Percentiles rank a stretch among this genome's conserved stretches.
phyloP scores from a whole-genome alignment of 1,140 invertebrate species.

The Plodia interpunctella region DNA sequence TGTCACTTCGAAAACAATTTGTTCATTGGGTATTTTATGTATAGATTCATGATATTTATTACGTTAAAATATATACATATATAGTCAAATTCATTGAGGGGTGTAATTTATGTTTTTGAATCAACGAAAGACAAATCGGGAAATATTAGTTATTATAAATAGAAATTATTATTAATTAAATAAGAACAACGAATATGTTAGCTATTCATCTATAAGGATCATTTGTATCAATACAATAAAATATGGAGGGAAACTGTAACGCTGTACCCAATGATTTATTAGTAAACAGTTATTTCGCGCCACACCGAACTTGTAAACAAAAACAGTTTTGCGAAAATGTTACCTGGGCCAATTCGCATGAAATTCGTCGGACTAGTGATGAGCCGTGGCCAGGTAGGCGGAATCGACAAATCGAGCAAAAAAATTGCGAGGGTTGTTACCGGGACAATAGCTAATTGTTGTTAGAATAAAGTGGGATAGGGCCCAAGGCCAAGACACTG shows the following conservation, averaged over 20 bases:
- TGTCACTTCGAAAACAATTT: too few relatives aligned
- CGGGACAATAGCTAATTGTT: conserved; percentile 52
- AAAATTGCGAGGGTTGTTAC: conserved; percentile 34
- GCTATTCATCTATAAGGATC: too few relatives aligned
- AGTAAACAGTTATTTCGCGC: conserved; percentile 67
- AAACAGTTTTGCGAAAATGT: conserved; percentile 41
- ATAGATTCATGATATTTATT: too few relatives aligned
- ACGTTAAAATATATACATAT: too few relatives aligned
- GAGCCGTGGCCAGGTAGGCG: conserved; percentile 40
- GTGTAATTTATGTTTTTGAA: too few relatives aligned
- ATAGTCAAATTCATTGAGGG: too few relatives aligned
- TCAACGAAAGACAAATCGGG: too few relatives aligned
- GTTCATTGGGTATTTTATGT: too few relatives aligned
- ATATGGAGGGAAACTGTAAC: conserved; percentile 42
- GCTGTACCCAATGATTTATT: conserved; percentile 43
- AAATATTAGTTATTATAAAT: too few relatives aligned
- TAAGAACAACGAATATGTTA: too few relatives aligned
- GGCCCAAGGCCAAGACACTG: conserved; percentile 59
- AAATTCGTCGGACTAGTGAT: conserved; percentile 35
- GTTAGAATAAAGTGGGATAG: conserved; percentile 52
- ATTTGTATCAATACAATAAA: conserved; percentile 20
- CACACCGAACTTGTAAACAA: conserved; percentile 62
- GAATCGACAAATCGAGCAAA: conserved; percentile 26
- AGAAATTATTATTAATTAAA: too few relatives aligned
- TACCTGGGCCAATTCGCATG: conserved; percentile 40